Evolutionary conservation across 1,140 invertebrate genomes (phyloP).

Genomic region (Mamestra configurata): DNA sequence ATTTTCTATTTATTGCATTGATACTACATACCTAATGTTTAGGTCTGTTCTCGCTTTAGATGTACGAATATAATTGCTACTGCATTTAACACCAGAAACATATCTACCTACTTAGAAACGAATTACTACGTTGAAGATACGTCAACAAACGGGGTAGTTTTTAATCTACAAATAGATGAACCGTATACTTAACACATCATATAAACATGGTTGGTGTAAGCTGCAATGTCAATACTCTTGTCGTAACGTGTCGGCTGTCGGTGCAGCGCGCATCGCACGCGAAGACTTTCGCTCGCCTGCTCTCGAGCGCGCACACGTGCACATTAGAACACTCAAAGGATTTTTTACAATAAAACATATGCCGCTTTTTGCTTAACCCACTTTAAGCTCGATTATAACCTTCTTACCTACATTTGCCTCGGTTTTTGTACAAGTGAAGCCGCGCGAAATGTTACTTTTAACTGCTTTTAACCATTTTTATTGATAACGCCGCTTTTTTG

Average conservation of each 20-base stretch:
- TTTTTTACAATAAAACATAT: slow-evolving; percentile 88
- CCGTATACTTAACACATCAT: neutral
- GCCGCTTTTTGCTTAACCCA: slow-evolving; percentile 88
- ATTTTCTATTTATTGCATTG: too few species aligned
- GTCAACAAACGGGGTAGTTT: too few species aligned
- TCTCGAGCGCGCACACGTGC: slow-evolving; percentile 81
- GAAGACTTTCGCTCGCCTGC: slow-evolving; percentile 76
- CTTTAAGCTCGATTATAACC: slow-evolving; percentile 87
- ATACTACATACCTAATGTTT: too few species aligned
- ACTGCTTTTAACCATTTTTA: slow-evolving; percentile 57
- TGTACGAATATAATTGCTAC: too few species aligned
- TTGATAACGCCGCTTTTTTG: slow-evolving; percentile 35
- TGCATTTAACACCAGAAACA: too few species aligned
- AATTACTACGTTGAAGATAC: too few species aligned
- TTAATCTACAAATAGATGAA: too few species aligned
- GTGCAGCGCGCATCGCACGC: slow-evolving; percentile 66
- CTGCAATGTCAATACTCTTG: neutral
- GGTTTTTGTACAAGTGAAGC: slow-evolving; percentile 82
- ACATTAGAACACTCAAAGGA: slow-evolving; percentile 81
- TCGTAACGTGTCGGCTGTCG: slow-evolving; percentile 10
- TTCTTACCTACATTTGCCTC: slow-evolving; percentile 87
- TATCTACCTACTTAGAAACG: too few species aligned
- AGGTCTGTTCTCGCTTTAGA: too few species aligned
- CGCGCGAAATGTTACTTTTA: slow-evolving; percentile 73
- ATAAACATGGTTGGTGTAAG: neutral